These are phyloP conservation scores for Cataglyphis livida DNA, from an alignment of 2,888 invertebrate genomes.

Conservation along the genomic window DNA sequence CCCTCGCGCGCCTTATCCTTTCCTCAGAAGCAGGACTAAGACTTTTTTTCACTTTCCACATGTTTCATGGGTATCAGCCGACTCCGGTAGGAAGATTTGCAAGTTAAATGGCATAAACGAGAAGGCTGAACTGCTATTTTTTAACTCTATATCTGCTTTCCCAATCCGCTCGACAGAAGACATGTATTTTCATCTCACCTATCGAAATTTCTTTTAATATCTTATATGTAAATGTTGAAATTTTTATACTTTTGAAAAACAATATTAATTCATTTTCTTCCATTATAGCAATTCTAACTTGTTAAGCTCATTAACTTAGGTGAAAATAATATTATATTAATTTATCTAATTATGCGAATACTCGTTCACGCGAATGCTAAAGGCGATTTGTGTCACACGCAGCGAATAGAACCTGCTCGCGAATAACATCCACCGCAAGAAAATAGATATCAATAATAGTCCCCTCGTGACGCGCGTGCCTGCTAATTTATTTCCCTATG, in stretches of 20 bases:
- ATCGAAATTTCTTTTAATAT: slow-evolving; percentile 2
- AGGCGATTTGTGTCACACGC: slow-evolving; percentile 6
- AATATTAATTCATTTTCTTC: background rate
- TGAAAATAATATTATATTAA: slow-evolving; percentile 2
- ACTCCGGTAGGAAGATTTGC: slow-evolving; percentile 80
- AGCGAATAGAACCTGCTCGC: slow-evolving; percentile 35
- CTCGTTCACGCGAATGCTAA: background rate
- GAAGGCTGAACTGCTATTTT: slow-evolving; percentile 69
- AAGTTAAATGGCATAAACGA: slow-evolving; percentile 83
- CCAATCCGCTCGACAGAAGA: background rate
- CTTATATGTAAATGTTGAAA: background rate
- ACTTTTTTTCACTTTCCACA: slow-evolving; percentile 76
- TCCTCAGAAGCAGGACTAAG: slow-evolving; percentile 62
- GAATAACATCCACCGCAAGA: slow-evolving; percentile 39
- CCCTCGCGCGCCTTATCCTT: slow-evolving; percentile 45
- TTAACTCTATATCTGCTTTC: slow-evolving; percentile 57
- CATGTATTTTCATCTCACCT: background rate
- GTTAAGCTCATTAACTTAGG: background rate
- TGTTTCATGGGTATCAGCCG: slow-evolving; percentile 75
- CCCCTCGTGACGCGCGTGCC: slow-evolving; percentile 73
- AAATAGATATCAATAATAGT: slow-evolving; percentile 66
- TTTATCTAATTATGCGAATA: background rate
- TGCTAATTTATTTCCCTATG: slow-evolving; percentile 85
- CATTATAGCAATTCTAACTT: background rate
- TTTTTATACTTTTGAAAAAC: background rate